Base-by-base conservation (phyloP, 2,888 invertebrate genomes). In the Synergus laeviventris region DNA sequence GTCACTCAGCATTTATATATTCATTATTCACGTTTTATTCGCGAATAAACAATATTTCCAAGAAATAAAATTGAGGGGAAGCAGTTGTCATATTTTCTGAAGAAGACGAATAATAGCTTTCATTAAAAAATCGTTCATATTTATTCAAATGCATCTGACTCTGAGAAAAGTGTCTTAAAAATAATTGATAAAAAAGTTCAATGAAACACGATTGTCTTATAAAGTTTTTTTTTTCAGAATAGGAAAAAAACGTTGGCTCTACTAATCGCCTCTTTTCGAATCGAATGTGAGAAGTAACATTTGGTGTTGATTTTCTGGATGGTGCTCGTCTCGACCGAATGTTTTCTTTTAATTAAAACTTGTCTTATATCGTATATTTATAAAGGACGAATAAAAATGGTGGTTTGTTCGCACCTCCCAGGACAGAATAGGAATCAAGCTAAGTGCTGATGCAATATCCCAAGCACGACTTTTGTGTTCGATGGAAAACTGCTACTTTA, bases 311-410 rank as follows among this genome's bases (percentile, higher is more conserved):
- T 59, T 59, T 16, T 49, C 14, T 16, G 31, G 31, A 9, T 16
- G 24, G 42, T 16, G 5, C n/a, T 49, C 31, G 7, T 31, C 49
- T 31, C 49, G 31, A 49, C 36, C 66, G 49, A 21, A 24, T 70
- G 70, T 70, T 70, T 45, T 70, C 49, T 49, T 70, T 70, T 70
- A 70, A 70, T 70, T 70, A 70, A 24, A 49, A 70, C 31, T 70
- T 49, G 8, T 1, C 14, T 14, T 45, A 5, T 49, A 8, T 9
- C 14, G 18, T 24, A 24, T 59, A 59, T 21, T 18, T 56, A 24
- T 9, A 70, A 31, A 49, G 49, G 42, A 9, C 31, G 70, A 70
- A n/a, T n/a, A 70, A 49, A 70, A 45, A 14, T 59, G 14, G 21
- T 24, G 24, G 2, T 59, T 12, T 18, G 1, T 54, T 54, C n/a